These are phyloP conservation scores for Drosophila kambysellisi DNA, from an alignment of 2,888 invertebrate genomes.

Conservation along the genomic window DNA sequence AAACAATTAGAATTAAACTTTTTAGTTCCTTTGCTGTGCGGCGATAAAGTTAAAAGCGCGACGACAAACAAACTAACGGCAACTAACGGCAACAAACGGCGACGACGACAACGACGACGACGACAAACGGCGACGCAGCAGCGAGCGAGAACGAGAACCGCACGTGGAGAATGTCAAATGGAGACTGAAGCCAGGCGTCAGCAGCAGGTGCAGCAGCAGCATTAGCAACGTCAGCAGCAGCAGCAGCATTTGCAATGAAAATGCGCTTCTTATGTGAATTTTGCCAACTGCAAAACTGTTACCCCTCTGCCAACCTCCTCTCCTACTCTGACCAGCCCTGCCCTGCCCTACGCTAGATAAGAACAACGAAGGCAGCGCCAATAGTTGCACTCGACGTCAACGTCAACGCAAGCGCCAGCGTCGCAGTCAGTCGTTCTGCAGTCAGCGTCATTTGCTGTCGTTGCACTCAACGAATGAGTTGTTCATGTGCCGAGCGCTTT, in stretches of 20 bases:
- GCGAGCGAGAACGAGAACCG: constrained; percentile 78
- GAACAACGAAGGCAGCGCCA: constrained; percentile 57
- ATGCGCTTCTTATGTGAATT: constrained; percentile 74
- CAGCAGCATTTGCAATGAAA: constrained; percentile 68
- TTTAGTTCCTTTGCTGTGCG: constrained; percentile 32
- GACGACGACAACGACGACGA: constrained; percentile 46
- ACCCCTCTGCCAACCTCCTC: background rate
- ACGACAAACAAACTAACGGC: constrained; percentile 52
- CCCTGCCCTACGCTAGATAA: constrained; percentile 15
- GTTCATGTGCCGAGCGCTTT: constrained; percentile 11
- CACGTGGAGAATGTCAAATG: constrained; percentile 85
- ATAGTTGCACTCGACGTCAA: constrained; percentile 76
- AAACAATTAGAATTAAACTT: constrained; percentile 29
- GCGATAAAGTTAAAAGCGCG: constrained; percentile 54
- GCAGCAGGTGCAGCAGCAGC: constrained; percentile 47
- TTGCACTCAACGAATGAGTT: constrained; percentile 63
- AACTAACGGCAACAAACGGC: constrained; percentile 29
- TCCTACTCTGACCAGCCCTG: background rate
- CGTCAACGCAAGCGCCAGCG: constrained; percentile 54
- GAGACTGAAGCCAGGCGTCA: constrained; percentile 82
- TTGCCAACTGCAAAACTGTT: constrained; percentile 54
- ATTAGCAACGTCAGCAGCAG: constrained; percentile 19
- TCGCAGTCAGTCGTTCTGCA: constrained; percentile 48
- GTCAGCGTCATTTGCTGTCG: constrained; percentile 54
- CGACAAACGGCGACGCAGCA: constrained; percentile 46